phyloP scores from a whole-genome alignment of 2,888 invertebrate species.

The Agrotis exclamationis region DNA sequence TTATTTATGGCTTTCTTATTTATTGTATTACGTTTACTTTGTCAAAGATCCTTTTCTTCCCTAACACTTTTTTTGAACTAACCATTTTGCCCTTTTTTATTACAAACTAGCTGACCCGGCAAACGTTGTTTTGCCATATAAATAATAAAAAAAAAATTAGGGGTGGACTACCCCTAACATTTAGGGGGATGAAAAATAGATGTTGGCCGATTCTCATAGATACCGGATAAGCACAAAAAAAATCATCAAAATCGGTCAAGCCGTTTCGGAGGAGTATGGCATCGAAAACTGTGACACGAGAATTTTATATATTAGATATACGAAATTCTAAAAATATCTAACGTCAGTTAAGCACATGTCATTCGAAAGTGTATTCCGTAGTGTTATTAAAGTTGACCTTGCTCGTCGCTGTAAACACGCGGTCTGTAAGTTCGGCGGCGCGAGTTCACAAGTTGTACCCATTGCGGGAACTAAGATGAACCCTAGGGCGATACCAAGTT shows the following conservation, averaged over 20 bases:
- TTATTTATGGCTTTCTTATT: conserved; percentile 46
- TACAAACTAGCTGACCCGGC: too few species aligned
- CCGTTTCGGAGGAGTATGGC: too few species aligned
- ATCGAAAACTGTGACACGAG: too few species aligned
- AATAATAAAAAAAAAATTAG: too few species aligned
- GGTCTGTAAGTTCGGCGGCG: conserved; percentile 77
- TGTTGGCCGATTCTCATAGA: too few species aligned
- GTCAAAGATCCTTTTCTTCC: conserved; percentile 10
- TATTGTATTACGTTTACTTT: conserved; percentile 27
- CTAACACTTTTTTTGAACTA: neutral
- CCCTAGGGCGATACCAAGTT: conserved; percentile 83
- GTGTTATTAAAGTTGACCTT: conserved; percentile 73
- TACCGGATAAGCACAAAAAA: too few species aligned
- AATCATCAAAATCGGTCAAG: too few species aligned
- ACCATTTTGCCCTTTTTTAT: neutral
- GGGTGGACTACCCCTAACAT: too few species aligned
- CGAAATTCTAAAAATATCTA: neutral
- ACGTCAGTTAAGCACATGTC: conserved; percentile 12
- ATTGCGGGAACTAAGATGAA: conserved; percentile 84
- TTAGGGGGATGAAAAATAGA: too few species aligned
- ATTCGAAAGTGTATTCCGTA: conserved; percentile 53
- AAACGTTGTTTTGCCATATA: too few species aligned
- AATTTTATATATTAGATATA: too few species aligned
- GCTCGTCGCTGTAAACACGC: conserved; percentile 79
- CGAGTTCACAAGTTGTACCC: conserved; percentile 80